Conservation (phyloP, 2,797 vertebrate species). For the Liasis olivaceus region DNA sequence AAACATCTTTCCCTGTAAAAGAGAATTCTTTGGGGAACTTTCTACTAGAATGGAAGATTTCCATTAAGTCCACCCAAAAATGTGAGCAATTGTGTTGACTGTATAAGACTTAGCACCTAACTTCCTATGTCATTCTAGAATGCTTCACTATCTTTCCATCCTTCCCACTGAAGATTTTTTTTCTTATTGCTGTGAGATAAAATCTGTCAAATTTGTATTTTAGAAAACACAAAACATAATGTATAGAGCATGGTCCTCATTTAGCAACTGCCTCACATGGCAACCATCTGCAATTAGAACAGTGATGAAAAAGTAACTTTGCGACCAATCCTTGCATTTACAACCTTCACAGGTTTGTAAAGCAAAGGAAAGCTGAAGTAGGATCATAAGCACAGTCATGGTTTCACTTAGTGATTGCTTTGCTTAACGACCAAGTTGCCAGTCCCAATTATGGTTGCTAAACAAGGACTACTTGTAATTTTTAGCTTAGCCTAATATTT, state of each 20-base stretch:
- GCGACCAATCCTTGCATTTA: background rate
- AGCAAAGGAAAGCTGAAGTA: background rate
- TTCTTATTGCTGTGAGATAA: background rate
- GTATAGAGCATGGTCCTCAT: background rate
- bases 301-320: background rate
- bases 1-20: conserved; percentile 17
- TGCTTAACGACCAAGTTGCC: background rate
- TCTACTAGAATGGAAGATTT: conserved; percentile 30
- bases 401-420: background rate
- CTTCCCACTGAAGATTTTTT: conserved; percentile 6
- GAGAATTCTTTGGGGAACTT: conserved; percentile 44
- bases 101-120: background rate
- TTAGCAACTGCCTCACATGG: background rate
- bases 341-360: background rate
- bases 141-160: background rate
- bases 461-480: background rate
- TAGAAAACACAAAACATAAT: background rate
- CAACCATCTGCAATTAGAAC: background rate
- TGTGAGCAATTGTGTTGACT: conserved; percentile 5
- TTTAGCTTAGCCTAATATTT: background rate
- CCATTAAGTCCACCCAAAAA: background rate
- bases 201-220: background rate
- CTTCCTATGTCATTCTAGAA: background rate
- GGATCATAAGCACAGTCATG: background rate
- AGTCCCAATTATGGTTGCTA: background rate